These are phyloP conservation scores for Papilio demoleus DNA, from an alignment of 2,888 invertebrate genomes.

Conservation along the genomic window DNA sequence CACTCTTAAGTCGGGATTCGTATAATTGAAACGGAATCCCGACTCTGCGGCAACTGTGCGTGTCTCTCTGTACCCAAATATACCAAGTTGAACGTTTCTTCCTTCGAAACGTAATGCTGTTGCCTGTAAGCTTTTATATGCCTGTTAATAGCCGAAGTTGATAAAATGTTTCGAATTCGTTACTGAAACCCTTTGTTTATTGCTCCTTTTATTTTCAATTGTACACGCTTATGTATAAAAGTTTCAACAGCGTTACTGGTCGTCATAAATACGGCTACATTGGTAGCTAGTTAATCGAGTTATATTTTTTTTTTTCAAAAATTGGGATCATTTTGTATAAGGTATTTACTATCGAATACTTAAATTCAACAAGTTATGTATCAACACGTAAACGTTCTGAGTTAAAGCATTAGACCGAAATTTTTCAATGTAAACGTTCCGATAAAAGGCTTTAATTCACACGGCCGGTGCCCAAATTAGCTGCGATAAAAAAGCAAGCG, in stretches of 20 bases:
- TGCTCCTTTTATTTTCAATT: conserved; percentile 28
- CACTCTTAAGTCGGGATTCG: conserved; percentile 56
- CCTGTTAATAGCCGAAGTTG: conserved; percentile 33
- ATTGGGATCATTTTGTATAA: not conserved
- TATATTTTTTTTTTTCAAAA: not conserved
- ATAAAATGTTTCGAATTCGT: conserved; percentile 27
- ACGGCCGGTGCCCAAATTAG: conserved; percentile 45
- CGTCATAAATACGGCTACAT: not conserved
- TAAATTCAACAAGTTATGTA: conserved; percentile 40
- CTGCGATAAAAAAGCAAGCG: conserved; percentile 48
- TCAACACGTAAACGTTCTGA: conserved; percentile 37
- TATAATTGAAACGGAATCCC: conserved; percentile 73
- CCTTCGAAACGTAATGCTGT: conserved; percentile 40
- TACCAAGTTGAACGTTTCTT: conserved; percentile 27
- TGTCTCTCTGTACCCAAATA: conserved; percentile 35
- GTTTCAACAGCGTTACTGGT: not conserved
- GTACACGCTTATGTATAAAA: not conserved
- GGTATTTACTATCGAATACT: not conserved
- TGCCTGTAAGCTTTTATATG: conserved; percentile 43
- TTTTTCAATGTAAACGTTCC: conserved; percentile 39
- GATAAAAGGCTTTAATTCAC: conserved; percentile 44
- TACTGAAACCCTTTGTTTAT: conserved; percentile 27
- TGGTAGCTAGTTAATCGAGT: not conserved
- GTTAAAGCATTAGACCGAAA: conserved; percentile 29
- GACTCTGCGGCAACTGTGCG: conserved; percentile 51